phyloP scores from a whole-genome alignment of 2,888 invertebrate genomes.

The Hypsopygia costalis region DNA sequence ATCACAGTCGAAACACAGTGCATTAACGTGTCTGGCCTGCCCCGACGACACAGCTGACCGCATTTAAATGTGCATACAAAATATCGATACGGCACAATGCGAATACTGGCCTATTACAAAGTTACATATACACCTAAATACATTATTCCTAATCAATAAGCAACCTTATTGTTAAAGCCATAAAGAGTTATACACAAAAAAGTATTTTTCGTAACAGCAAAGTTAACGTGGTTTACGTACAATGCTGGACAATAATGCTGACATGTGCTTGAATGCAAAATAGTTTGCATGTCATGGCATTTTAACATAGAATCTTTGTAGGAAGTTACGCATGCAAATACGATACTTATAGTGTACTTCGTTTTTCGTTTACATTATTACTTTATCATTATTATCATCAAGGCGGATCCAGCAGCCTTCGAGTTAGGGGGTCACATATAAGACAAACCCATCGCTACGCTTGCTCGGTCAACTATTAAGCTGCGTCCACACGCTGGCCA shows the following conservation, averaged over 20 bases:
- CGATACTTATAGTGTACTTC: slow-evolving; percentile 2
- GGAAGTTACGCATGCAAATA: slow-evolving; percentile 40
- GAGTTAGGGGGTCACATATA: too few relatives aligned
- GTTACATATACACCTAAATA: slow-evolving; percentile 20
- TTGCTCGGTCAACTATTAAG: too few relatives aligned
- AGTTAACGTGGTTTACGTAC: slow-evolving; percentile 28
- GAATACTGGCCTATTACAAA: slow-evolving; percentile 55
- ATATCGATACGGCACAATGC: slow-evolving; percentile 69
- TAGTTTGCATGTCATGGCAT: slow-evolving; percentile 63
- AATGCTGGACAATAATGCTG: slow-evolving; percentile 69
- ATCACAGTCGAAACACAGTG: slow-evolving; percentile 37
- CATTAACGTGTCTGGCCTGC: slow-evolving; percentile 50
- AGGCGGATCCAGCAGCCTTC: too few relatives aligned
- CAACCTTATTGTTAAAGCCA: slow-evolving; percentile 14
- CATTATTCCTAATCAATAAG: slow-evolving; percentile 21
- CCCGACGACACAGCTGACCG: slow-evolving; percentile 63
- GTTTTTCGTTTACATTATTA: too few relatives aligned
- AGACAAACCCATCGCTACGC: too few relatives aligned
- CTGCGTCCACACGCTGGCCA: too few relatives aligned
- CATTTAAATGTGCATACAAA: slow-evolving; percentile 77
- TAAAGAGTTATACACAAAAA: slow-evolving; percentile 23
- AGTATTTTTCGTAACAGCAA: slow-evolving; percentile 10
- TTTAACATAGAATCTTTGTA: slow-evolving; percentile 61
- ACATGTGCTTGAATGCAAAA: slow-evolving; percentile 73
- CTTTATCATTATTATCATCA: too few relatives aligned